phyloP scores from a whole-genome alignment of 2,888 invertebrate genomes.

The Pogonocherus hispidulus region DNA sequence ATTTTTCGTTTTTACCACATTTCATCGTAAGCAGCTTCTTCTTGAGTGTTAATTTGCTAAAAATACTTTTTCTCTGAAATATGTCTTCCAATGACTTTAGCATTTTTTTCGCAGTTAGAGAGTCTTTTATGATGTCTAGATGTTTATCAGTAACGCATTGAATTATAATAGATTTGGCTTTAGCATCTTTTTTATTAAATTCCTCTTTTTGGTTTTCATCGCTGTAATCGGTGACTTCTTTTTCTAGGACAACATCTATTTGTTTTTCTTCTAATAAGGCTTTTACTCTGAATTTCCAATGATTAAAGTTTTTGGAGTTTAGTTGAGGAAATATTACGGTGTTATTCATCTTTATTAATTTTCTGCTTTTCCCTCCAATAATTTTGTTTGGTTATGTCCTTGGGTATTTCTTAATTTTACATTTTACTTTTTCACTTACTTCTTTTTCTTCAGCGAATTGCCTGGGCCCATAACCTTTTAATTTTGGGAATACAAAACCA shows the following conservation, averaged over 20 bases:
- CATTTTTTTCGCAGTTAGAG: constrained; percentile 47
- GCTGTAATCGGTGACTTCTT: constrained; percentile 17
- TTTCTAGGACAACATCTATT: constrained; percentile 38
- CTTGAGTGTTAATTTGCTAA: constrained; percentile 47
- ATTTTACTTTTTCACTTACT: too few relatives aligned
- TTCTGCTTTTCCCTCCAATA: too few relatives aligned
- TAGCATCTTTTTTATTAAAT: constrained; percentile 39
- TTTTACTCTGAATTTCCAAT: too few relatives aligned
- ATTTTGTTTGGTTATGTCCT: too few relatives aligned
- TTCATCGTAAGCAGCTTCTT: constrained; percentile 47
- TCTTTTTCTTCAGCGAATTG: too few relatives aligned
- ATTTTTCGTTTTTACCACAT: constrained; percentile 37
- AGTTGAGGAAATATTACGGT: too few relatives aligned
- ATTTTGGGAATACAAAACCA: too few relatives aligned
- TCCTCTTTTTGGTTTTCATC: constrained; percentile 28
- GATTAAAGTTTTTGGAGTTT: too few relatives aligned
- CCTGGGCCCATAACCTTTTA: too few relatives aligned
- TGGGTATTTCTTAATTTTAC: too few relatives aligned
- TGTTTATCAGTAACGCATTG: constrained; percentile 49
- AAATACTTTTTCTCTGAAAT: constrained; percentile 31
- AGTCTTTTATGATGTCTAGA: constrained; percentile 44
- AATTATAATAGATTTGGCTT: constrained; percentile 47
- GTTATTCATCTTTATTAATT: too few relatives aligned
- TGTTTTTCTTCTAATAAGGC: constrained; percentile 14
- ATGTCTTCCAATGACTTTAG: constrained; percentile 43